Evolutionary conservation across 2,797 vertebrate genomes (phyloP).

Genomic region (Allobates femoralis): DNA sequence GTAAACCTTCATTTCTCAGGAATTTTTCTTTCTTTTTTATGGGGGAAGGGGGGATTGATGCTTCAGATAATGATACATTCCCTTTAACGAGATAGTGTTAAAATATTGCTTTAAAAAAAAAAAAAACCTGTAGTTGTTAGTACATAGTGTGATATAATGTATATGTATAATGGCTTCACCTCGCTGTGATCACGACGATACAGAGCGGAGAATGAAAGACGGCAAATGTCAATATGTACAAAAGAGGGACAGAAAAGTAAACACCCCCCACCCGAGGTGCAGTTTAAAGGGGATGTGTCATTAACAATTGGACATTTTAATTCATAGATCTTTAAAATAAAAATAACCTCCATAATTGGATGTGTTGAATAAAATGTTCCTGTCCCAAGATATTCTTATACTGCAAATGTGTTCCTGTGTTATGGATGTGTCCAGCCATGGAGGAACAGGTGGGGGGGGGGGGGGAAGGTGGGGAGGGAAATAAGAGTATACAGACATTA

Average conservation of each 20-base stretch:
- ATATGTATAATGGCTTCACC: neutral
- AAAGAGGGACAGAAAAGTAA: neutral
- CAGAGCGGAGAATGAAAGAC: neutral
- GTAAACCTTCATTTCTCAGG: neutral
- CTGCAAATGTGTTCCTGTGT: no score
- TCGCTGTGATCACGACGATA: neutral
- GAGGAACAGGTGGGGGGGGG: no score
- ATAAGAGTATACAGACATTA: no score
- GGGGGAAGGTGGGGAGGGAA: no score
- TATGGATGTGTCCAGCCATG: no score
- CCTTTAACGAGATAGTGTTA: constrained; percentile 5
- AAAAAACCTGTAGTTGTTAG: neutral
- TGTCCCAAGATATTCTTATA: no score
- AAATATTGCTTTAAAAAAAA: constrained; percentile 33
- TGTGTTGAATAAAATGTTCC: no score
- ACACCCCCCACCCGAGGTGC: neutral
- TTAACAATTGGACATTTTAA: no score
- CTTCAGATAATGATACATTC: neutral
- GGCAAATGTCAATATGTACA: neutral
- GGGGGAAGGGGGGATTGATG: neutral
- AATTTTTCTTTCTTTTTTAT: neutral
- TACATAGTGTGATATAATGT: constrained; percentile 3
- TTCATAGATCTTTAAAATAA: no score
- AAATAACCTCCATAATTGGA: no score
- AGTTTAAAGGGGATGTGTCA: no score